Percentiles rank a stretch among this genome's conserved stretches.
These are phyloP conservation scores for Xanthostigma xanthostigma DNA, from an alignment of 2,888 invertebrate species.

Conservation along the genomic window DNA sequence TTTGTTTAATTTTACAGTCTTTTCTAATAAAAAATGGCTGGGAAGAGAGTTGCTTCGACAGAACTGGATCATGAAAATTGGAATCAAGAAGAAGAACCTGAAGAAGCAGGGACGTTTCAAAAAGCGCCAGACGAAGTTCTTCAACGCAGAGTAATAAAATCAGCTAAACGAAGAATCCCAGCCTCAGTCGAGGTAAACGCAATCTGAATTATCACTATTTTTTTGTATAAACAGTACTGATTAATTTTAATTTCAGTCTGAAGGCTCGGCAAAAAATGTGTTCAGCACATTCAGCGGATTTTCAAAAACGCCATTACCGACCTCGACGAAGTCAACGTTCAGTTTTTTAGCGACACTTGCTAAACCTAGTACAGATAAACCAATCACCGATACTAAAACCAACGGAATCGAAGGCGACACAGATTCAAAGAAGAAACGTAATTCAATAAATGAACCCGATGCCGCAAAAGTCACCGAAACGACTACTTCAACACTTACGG, in stretches of 20 bases:
- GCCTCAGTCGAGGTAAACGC: slow-evolving; percentile 11
- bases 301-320: slow-evolving; percentile 30
- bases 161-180: slow-evolving; percentile 51
- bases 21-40: slow-evolving; percentile 36
- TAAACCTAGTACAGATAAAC: slow-evolving; percentile 28
- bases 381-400: slow-evolving; percentile 24
- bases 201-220: background rate
- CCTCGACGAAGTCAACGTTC: slow-evolving; percentile 29
- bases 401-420: slow-evolving; percentile 9
- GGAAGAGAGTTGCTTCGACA: slow-evolving; percentile 56
- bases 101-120: slow-evolving; percentile 60
- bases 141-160: slow-evolving; percentile 60
- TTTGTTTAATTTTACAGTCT: background rate
- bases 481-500: slow-evolving; percentile 3
- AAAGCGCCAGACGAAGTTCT: slow-evolving; percentile 52
- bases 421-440: slow-evolving; percentile 4
- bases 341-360: slow-evolving; percentile 42
- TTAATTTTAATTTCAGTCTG: slow-evolving; percentile 20
- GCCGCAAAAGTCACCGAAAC: slow-evolving; percentile 4
- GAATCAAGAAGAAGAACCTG: slow-evolving; percentile 61
- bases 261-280: slow-evolving; percentile 35
- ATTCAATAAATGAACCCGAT: slow-evolving; percentile 5
- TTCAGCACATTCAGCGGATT: slow-evolving; percentile 59
- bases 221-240: background rate
- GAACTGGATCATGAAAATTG: slow-evolving; percentile 76